phyloP scores from a whole-genome alignment of 2,113 vertebrate species.

The Oreamnos americanus region DNA sequence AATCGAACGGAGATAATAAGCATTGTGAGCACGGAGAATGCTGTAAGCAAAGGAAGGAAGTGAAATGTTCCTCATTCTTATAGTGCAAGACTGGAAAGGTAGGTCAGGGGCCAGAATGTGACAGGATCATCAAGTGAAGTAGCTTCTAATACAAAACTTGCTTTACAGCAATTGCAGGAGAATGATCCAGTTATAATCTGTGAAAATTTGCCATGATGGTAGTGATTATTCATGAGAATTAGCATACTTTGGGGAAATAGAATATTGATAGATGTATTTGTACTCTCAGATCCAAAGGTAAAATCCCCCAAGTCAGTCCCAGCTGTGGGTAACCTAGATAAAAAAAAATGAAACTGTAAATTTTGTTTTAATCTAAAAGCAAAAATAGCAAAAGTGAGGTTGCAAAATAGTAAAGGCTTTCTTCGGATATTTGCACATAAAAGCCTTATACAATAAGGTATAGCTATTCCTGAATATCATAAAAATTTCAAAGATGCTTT shows the following conservation, averaged over 20 bases:
- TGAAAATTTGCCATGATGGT: not conserved
- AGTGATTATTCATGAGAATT: constrained; percentile 59
- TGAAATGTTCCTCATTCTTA: not conserved
- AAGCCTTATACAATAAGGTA: constrained; percentile 39
- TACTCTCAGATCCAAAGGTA: constrained; percentile 42
- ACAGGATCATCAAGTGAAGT: not conserved
- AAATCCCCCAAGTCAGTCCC: constrained; percentile 37
- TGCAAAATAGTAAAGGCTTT: constrained; percentile 28
- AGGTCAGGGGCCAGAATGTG: not conserved
- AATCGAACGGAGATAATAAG: not conserved
- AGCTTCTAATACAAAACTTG: not conserved
- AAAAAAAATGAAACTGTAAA: constrained; percentile 38
- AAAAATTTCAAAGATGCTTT: constrained; percentile 42
- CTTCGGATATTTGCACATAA: constrained; percentile 34
- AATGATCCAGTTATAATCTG: not conserved
- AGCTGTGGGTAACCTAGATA: constrained; percentile 57
- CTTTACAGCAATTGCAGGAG: not conserved
- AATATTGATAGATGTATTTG: constrained; percentile 56
- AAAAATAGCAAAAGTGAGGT: constrained; percentile 25
- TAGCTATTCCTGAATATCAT: constrained; percentile 20
- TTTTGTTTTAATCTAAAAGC: constrained; percentile 21
- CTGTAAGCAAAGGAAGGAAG: not conserved
- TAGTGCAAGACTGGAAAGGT: not conserved
- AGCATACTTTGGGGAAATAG: constrained; percentile 48
- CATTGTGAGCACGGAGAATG: not conserved